Conservation (phyloP, 2,113 vertebrate genomes). For the Ascaphus truei region DNA sequence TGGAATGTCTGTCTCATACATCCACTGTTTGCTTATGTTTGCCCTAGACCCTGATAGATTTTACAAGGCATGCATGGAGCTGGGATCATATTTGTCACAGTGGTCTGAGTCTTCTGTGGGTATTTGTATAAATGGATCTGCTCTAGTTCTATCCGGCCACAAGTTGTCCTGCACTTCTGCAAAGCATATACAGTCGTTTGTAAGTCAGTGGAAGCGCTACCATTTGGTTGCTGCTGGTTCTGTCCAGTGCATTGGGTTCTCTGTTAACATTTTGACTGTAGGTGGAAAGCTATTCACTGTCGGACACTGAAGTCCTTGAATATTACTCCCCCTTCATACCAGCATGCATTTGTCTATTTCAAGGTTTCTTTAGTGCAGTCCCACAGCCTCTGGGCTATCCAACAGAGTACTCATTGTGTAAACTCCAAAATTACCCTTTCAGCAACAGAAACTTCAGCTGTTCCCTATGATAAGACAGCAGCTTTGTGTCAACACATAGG, state of each 20-base stretch:
- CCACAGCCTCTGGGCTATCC: constrained; percentile 30
- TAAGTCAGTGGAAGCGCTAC: no score
- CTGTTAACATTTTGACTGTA: constrained; percentile 46
- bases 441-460: constrained; percentile 18
- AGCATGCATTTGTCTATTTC: background rate
- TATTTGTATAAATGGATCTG: no score
- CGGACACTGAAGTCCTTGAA: constrained; percentile 44
- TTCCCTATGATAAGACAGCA: background rate
- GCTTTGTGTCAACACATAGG: background rate
- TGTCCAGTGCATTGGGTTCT: constrained; percentile 32
- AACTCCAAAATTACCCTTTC: background rate
- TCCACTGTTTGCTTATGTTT: no score
- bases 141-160: no score
- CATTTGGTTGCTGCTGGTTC: background rate
- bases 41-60: no score
- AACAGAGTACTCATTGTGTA: constrained; percentile 61
- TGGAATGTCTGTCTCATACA: no score
- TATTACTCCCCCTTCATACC: background rate
- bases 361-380: constrained; percentile 43
- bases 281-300: constrained; percentile 28
- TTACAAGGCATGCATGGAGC: no score
- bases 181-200: no score
- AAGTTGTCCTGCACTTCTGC: no score
- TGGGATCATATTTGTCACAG: no score
- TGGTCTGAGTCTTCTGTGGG: no score